Evolutionary conservation across 1,140 invertebrate species (phyloP).

Genomic region (Drosophila biarmipes): DNA sequence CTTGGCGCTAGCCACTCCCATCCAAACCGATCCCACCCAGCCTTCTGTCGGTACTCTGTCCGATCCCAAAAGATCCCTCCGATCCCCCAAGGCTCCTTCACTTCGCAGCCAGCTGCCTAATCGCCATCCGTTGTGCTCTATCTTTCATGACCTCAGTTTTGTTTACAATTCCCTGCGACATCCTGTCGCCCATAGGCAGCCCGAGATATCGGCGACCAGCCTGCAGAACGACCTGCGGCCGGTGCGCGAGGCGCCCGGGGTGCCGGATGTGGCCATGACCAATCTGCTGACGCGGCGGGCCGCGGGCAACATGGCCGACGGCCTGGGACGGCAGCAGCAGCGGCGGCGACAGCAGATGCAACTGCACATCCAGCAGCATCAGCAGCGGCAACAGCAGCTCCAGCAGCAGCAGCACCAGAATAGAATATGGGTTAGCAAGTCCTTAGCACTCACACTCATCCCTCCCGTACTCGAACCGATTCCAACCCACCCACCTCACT

Average conservation of each 20-base stretch:
- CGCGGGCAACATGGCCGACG: slow-evolving; percentile 39
- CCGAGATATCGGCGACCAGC: slow-evolving; percentile 60
- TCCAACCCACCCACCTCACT: slow-evolving; percentile 7
- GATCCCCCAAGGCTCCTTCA: not conserved
- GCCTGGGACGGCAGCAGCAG: slow-evolving; percentile 34
- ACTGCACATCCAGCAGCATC: slow-evolving; percentile 45
- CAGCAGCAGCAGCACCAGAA: slow-evolving; percentile 28
- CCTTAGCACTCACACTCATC: slow-evolving; percentile 12
- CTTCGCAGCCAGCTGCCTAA: slow-evolving; percentile 4
- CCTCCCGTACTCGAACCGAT: not conserved
- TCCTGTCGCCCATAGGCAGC: slow-evolving; percentile 42
- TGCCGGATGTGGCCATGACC: slow-evolving; percentile 34
- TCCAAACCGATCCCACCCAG: slow-evolving; percentile 3
- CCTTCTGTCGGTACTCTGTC: slow-evolving; percentile 24
- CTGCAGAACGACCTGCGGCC: slow-evolving; percentile 72
- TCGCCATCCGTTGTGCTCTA: slow-evolving; percentile 26
- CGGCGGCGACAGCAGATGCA: slow-evolving; percentile 47
- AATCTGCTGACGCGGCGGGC: slow-evolving; percentile 47
- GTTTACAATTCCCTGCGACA: slow-evolving; percentile 80
- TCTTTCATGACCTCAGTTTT: slow-evolving; percentile 66
- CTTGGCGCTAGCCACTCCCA: slow-evolving; percentile 10
- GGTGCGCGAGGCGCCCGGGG: slow-evolving; percentile 49
- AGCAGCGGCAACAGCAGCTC: slow-evolving; percentile 57
- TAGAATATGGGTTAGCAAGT: slow-evolving; percentile 69
- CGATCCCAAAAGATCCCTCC: not conserved